phyloP scores from a whole-genome alignment of 2,113 vertebrate species.

The Ancistrus triradiatus region DNA sequence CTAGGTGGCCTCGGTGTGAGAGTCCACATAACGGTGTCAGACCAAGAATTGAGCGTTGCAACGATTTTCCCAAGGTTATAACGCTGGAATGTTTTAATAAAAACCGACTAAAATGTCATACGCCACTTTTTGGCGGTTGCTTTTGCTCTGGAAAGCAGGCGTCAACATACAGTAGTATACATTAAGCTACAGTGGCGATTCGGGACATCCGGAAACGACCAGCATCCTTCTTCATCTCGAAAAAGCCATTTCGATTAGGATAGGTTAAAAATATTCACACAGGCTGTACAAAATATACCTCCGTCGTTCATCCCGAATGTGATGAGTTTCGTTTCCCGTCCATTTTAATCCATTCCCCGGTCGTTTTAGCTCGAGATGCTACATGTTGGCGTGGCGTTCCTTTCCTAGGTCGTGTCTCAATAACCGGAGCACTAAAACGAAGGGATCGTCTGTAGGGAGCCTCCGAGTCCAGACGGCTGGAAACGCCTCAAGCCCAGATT shows the following conservation, averaged over 20 bases:
- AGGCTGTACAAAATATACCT: not conserved
- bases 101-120: not conserved
- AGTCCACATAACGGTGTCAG: not conserved
- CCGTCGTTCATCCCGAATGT: not conserved
- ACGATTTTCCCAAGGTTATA: not conserved
- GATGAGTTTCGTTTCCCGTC: not conserved
- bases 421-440: not conserved
- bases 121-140: not conserved
- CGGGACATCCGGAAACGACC: not conserved
- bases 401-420: slow-evolving; percentile 8
- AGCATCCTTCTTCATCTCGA: not conserved
- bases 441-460: slow-evolving; percentile 3
- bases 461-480: slow-evolving; percentile 43
- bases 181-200: not conserved
- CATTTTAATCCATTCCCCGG: not conserved
- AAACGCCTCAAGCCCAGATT: slow-evolving; percentile 47
- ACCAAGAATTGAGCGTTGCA: not conserved
- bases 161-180: too few species aligned
- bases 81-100: not conserved
- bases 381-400: slow-evolving; percentile 12
- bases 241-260: not conserved
- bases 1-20: not conserved
- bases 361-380: not conserved
- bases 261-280: too few species aligned
- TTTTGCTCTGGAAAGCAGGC: too few species aligned